Base-by-base conservation (phyloP, 2,797 vertebrate species). In the Coluber constrictor region DNA sequence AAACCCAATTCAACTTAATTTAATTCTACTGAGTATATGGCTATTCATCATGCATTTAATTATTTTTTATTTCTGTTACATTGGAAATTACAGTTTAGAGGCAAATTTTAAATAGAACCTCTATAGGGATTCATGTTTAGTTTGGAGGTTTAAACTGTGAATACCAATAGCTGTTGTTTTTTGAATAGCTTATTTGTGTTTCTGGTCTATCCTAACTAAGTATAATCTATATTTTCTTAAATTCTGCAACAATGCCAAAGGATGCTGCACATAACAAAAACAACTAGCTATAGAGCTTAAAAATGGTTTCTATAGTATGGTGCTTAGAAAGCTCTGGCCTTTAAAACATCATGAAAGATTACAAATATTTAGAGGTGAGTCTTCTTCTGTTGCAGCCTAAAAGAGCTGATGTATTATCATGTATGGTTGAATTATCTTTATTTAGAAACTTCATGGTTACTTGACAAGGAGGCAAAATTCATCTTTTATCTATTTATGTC, bases 271-370 rank as follows among this genome's bases (percentile, higher is more conserved):
- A 98, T 96, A 96, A 97, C 96, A 96, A 98, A 98, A 98, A 98
- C 25, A 98, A 96, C 96, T 96, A 98, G 97, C 97, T 97, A 97
- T 97, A 94, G 93, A 96, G 97, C 27, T 97, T 97, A 93, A 97
- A 97, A 94, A 13, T 4, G 25, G 95, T 97, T 97, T 97, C 96
- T 97, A 98, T 98, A 98, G 98, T 97, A 97, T 96, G 94, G 97
- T 98, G 97, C 98, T 98, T 98, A 97, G 97, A 98, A 98, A 98
- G 96, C 96, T 97, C 98, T 98, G 97, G 98, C 97, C 97, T 89
- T 92, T 98, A 11, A 98, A 98, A 63, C 27, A 63, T 98, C 98
- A 97, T 96, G 97, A 97, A 98, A 96, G 97, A 97, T 96, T 97
- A 93, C 98, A 96, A 98, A 98, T 98, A 98, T 97, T 97, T 97